These are phyloP conservation scores for Phocides pigmalion DNA, from an alignment of 1,140 invertebrate species.

Conservation along the genomic window DNA sequence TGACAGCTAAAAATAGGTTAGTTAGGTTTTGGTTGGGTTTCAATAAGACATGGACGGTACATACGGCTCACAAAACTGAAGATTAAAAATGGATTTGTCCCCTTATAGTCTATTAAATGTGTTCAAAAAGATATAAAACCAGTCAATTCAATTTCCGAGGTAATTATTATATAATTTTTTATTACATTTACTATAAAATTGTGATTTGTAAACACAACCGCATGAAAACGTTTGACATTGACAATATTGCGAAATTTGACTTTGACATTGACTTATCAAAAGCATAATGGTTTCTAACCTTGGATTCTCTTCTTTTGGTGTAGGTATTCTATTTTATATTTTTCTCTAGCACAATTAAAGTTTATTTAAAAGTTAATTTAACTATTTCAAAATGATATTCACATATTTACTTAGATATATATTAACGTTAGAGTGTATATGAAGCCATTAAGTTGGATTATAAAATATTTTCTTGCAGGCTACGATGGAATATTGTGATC, in stretches of 20 bases:
- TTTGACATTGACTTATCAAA: not conserved
- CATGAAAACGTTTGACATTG: slow-evolving; percentile 13
- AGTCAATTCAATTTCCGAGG: slow-evolving; percentile 10
- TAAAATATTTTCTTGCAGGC: slow-evolving; percentile 27
- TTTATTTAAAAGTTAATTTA: too few relatives aligned
- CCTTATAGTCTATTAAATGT: not conserved
- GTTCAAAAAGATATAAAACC: slow-evolving; percentile 10
- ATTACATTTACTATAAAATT: slow-evolving; percentile 21
- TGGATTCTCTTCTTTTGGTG: not conserved
- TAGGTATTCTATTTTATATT: too few relatives aligned
- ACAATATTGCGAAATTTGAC: too few relatives aligned
- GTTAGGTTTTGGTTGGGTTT: slow-evolving; percentile 41
- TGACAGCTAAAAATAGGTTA: slow-evolving; percentile 77
- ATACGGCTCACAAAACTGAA: slow-evolving; percentile 19
- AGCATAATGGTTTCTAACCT: not conserved
- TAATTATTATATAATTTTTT: slow-evolving; percentile 23
- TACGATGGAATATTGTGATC: slow-evolving; percentile 54
- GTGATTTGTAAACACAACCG: slow-evolving; percentile 26
- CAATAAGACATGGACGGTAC: slow-evolving; percentile 34
- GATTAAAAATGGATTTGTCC: slow-evolving; percentile 33
- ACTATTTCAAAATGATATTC: too few relatives aligned
- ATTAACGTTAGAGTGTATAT: too few relatives aligned
- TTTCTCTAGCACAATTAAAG: too few relatives aligned
- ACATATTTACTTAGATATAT: too few relatives aligned
- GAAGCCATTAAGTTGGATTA: not conserved